These are phyloP conservation scores for Marmota flaviventris DNA, from an alignment of 2,113 vertebrate species.

Conservation along the genomic window DNA sequence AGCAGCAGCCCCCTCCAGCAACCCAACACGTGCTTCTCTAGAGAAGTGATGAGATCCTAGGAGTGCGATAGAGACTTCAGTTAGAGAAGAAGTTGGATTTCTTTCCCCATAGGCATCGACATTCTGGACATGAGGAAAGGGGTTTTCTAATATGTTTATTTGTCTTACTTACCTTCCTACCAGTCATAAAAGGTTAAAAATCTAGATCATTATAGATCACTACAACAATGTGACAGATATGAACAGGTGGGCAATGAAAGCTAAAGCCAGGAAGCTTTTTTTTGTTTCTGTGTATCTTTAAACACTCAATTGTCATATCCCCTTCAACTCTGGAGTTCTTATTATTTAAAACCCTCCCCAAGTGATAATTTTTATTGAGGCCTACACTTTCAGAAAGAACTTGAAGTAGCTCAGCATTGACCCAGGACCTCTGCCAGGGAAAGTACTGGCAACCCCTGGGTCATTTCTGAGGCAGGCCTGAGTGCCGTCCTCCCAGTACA, in stretches of 20 bases:
- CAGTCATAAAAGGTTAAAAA: conserved; percentile 27
- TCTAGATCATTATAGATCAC: not conserved
- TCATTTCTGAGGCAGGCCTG: not conserved
- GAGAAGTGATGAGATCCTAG: conserved; percentile 90
- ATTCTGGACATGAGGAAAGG: not conserved
- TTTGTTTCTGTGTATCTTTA: not conserved
- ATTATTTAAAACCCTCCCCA: conserved; percentile 6
- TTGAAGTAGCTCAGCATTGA: not conserved
- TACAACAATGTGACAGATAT: not conserved
- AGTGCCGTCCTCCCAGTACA: not conserved
- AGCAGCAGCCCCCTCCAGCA: conserved; percentile 92
- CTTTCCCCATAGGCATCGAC: not conserved
- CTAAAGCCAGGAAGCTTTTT: not conserved
- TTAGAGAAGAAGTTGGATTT: not conserved
- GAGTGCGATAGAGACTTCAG: not conserved
- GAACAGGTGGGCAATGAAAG: not conserved
- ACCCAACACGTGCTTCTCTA: conserved; percentile 90
- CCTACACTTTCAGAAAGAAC: not conserved
- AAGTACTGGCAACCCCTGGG: not conserved
- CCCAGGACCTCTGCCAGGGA: not conserved
- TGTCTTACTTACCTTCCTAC: not conserved
- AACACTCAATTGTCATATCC: not conserved
- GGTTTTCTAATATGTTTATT: not conserved
- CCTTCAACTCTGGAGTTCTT: not conserved
- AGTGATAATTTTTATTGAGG: conserved; percentile 14